phyloP scores from a whole-genome alignment of 2,113 vertebrate species.

The Rallus limicola region DNA sequence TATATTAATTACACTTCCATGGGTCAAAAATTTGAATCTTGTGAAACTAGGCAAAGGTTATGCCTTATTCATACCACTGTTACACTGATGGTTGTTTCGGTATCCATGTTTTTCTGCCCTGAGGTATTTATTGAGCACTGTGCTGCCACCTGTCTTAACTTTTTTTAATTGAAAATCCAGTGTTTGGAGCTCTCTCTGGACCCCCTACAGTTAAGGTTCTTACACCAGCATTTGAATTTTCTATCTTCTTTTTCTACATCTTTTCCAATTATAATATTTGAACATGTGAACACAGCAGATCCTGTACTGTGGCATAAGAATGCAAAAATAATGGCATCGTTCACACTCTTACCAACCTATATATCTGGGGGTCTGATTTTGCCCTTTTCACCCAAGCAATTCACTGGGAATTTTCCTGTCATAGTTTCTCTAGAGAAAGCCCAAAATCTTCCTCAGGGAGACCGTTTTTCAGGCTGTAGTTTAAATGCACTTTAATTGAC shows the following conservation, averaged over 20 bases:
- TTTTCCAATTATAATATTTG: not conserved
- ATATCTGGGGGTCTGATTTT: not conserved
- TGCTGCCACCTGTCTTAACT: not conserved
- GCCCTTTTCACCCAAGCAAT: not conserved
- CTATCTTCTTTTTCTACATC: not conserved
- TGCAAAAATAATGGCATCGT: not conserved
- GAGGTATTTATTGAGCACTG: not conserved
- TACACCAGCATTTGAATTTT: not conserved
- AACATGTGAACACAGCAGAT: not conserved
- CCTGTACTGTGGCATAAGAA: not conserved
- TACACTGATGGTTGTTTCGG: not conserved
- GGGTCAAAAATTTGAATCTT: not conserved
- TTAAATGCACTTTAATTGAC: constrained; percentile 1
- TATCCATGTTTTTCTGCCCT: not conserved
- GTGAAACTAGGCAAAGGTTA: not conserved
- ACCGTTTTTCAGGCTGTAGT: not conserved
- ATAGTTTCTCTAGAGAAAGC: not conserved
- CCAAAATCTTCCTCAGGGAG: not conserved
- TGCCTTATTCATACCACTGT: not conserved
- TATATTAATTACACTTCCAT: not conserved
- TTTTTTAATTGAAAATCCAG: not conserved
- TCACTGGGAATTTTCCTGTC: not conserved
- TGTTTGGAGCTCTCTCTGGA: not conserved
- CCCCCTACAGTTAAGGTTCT: not conserved
- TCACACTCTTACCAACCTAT: not conserved